Conservation (phyloP, 2,888 invertebrate genomes). For the Euzophera pinguis region DNA sequence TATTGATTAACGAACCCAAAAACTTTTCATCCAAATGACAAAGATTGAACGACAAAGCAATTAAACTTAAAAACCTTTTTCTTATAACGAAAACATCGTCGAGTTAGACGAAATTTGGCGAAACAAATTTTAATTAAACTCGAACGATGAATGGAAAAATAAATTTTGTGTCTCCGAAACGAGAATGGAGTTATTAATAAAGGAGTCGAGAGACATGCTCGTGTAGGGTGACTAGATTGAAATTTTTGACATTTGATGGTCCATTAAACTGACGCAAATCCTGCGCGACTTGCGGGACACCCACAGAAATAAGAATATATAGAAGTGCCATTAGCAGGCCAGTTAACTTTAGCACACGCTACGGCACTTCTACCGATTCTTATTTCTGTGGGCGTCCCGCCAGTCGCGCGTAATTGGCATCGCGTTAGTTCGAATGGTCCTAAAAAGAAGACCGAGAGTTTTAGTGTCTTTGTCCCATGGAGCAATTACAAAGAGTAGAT, state of each 20-base stretch:
- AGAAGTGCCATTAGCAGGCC: too few relatives aligned
- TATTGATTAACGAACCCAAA: background rate
- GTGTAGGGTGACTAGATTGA: constrained; percentile 1
- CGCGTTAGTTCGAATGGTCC: too few relatives aligned
- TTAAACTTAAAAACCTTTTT: constrained; percentile 9
- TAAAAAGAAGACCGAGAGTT: too few relatives aligned
- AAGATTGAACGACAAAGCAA: constrained; percentile 5
- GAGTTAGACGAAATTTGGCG: constrained; percentile 17
- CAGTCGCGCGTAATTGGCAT: too few relatives aligned
- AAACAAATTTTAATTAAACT: constrained; percentile 22
- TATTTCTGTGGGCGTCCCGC: too few relatives aligned
- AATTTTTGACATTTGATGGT: background rate
- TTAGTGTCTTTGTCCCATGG: too few relatives aligned
- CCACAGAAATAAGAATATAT: too few relatives aligned
- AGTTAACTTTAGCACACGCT: too few relatives aligned
- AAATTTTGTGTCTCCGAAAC: constrained; percentile 15
- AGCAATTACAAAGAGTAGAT: too few relatives aligned
- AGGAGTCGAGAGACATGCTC: background rate
- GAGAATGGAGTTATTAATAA: constrained; percentile 17
- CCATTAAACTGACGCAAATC: too few relatives aligned
- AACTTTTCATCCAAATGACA: background rate
- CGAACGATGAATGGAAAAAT: constrained; percentile 19
- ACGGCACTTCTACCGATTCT: too few relatives aligned
- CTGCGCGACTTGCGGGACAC: too few relatives aligned
- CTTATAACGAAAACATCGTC: background rate